phyloP scores from a whole-genome alignment of 2,888 invertebrate genomes.

The Polyommatus icarus region DNA sequence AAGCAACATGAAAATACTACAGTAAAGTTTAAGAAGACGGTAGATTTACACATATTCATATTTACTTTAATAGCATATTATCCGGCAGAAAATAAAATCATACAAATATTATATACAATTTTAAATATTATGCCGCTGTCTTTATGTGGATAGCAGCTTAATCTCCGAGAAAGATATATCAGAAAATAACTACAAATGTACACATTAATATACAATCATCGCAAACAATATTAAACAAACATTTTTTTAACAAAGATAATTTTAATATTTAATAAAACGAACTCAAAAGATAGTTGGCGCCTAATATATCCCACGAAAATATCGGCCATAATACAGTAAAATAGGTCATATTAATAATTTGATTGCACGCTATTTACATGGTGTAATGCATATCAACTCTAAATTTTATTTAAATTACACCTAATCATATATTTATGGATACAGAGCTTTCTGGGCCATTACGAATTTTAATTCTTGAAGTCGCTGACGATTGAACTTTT shows the following conservation, averaged over 20 bases:
- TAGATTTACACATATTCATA: background rate
- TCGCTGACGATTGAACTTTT: too few relatives aligned
- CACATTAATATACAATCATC: background rate
- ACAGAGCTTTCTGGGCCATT: too few relatives aligned
- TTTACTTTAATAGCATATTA: background rate
- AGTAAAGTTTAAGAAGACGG: constrained; percentile 27
- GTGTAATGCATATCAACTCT: background rate
- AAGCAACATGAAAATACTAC: constrained; percentile 8
- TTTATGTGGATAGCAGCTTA: background rate
- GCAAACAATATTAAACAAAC: background rate
- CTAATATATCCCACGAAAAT: background rate
- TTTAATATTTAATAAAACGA: background rate
- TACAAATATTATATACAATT: background rate
- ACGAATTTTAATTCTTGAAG: too few relatives aligned
- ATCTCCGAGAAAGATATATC: background rate
- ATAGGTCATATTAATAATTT: background rate
- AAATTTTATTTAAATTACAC: too few relatives aligned
- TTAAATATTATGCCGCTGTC: background rate
- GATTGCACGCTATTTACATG: background rate
- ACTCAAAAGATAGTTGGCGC: background rate
- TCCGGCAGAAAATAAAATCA: background rate
- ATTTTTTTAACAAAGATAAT: background rate
- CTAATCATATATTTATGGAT: too few relatives aligned
- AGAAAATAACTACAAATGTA: background rate
- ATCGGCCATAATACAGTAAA: background rate